Evolutionary conservation across 2,888 invertebrate species (phyloP).

Genomic region (Cremastobaeus sp.): DNA sequence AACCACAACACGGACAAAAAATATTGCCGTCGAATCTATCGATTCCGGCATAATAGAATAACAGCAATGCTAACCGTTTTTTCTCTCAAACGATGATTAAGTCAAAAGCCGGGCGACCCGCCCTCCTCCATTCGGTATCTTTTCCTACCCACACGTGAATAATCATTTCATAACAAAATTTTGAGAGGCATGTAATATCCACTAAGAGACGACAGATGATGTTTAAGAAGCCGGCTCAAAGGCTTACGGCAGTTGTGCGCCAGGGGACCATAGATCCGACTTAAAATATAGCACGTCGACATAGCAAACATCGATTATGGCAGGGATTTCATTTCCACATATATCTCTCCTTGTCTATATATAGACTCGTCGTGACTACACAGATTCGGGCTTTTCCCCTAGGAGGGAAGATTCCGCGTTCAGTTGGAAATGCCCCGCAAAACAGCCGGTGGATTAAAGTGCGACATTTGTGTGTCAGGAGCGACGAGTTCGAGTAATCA

Average conservation of each 20-base stretch:
- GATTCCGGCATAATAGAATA: conserved; percentile 42
- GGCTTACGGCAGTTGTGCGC: conserved; percentile 51
- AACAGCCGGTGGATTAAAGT: conserved; percentile 56
- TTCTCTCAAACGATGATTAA: conserved; percentile 35
- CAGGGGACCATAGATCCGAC: conserved; percentile 37
- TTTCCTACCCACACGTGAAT: conserved; percentile 22
- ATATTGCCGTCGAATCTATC: conserved; percentile 8
- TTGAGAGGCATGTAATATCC: conserved; percentile 44
- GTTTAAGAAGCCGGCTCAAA: conserved; percentile 55
- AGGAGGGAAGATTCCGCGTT: conserved; percentile 25
- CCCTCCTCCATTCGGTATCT: conserved; percentile 16
- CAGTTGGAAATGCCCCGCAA: conserved; percentile 34
- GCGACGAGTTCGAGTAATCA: conserved; percentile 51
- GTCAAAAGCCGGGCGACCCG: conserved; percentile 18
- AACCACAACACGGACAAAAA: conserved; percentile 14
- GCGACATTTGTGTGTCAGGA: conserved; percentile 55
- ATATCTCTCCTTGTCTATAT: conserved; percentile 42
- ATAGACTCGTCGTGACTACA: conserved; percentile 33
- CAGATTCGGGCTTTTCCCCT: conserved; percentile 31
- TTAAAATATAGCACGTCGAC: conserved; percentile 54
- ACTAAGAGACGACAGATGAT: conserved; percentile 51
- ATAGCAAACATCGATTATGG: conserved; percentile 57
- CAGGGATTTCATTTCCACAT: conserved; percentile 54
- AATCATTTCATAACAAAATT: conserved; percentile 51
- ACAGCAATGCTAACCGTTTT: conserved; percentile 29